phyloP scores from a whole-genome alignment of 2,888 invertebrate genomes.

The Euzophera pinguis region DNA sequence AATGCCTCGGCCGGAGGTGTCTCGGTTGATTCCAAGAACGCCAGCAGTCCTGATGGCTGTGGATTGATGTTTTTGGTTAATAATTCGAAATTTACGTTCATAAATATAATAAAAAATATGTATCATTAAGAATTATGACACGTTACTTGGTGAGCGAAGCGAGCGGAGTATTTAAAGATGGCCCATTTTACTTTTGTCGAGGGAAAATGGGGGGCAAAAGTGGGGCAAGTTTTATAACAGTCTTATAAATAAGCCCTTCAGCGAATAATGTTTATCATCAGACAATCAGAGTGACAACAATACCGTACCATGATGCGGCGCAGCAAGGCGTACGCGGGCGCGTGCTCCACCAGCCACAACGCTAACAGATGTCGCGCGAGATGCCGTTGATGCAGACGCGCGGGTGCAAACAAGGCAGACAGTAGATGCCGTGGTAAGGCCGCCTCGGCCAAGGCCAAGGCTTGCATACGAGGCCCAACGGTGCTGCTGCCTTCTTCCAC shows the following conservation, averaged over 20 bases:
- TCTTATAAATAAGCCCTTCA: too few species aligned
- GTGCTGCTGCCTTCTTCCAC: conserved; percentile 98
- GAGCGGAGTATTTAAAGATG: too few species aligned
- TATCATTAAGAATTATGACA: too few species aligned
- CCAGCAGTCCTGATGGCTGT: conserved; percentile 94
- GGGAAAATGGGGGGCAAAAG: too few species aligned
- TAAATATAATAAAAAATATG: too few species aligned
- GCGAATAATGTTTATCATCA: too few species aligned
- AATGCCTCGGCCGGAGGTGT: conserved; percentile 87
- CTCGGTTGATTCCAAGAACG: conserved; percentile 93
- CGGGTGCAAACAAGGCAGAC: conserved; percentile 94
- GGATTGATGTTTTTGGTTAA: background rate
- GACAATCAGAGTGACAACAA: too few species aligned
- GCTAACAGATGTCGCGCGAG: conserved; percentile 95
- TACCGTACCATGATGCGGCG: conserved; percentile 89
- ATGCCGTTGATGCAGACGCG: conserved; percentile 92
- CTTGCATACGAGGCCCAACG: conserved; percentile 96
- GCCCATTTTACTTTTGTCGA: too few species aligned
- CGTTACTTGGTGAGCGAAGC: too few species aligned
- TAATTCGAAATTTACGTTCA: too few species aligned
- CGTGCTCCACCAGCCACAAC: conserved; percentile 97
- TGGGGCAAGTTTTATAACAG: too few species aligned
- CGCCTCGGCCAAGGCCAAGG: conserved; percentile 96
- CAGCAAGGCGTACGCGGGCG: conserved; percentile 92
- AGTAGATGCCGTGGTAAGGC: conserved; percentile 95